Evolutionary conservation across 1,140 invertebrate genomes (phyloP).

Genomic region (Scaptomyza pallida): DNA sequence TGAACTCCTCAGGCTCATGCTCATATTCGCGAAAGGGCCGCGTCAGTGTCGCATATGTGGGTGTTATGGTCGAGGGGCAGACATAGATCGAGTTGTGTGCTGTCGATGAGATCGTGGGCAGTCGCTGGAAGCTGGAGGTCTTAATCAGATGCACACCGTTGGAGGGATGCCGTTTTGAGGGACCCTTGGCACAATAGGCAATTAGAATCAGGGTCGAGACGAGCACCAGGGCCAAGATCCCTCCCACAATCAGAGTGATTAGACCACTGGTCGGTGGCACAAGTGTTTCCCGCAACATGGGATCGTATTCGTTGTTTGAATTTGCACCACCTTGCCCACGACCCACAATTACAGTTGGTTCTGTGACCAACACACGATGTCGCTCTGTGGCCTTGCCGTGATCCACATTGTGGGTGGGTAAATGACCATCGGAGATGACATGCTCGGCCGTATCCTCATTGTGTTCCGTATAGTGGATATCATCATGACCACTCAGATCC

Average conservation of each 20-base stretch:
- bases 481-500: conserved; percentile 54
- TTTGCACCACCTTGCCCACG: conserved; percentile 45
- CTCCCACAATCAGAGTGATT: conserved; percentile 77
- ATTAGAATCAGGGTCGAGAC: conserved; percentile 78
- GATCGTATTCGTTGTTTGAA: conserved; percentile 67
- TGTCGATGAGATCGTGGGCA: conserved; percentile 77
- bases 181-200: conserved; percentile 82
- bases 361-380: conserved; percentile 40
- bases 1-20: conserved; percentile 83
- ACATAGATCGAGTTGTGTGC: conserved; percentile 82
- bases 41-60: conserved; percentile 79
- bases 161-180: conserved; percentile 74
- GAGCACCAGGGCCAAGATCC: conserved; percentile 73
- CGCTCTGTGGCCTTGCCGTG: conserved; percentile 47
- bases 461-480: conserved; percentile 65
- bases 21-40: conserved; percentile 82
- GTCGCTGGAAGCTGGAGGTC: conserved; percentile 81
- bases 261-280: conserved; percentile 72
- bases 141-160: conserved; percentile 79
- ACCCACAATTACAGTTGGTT: conserved; percentile 46
- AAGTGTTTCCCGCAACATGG: conserved; percentile 74
- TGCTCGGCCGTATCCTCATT: conserved; percentile 62
- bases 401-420: conserved; percentile 31
- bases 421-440: conserved; percentile 58
- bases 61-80: conserved; percentile 79